Percentiles rank a stretch among this genome's conserved stretches.
These are phyloP conservation scores for Mastomys natalensis DNA, from an alignment of 2,113 vertebrate species.

Conservation along the genomic window DNA sequence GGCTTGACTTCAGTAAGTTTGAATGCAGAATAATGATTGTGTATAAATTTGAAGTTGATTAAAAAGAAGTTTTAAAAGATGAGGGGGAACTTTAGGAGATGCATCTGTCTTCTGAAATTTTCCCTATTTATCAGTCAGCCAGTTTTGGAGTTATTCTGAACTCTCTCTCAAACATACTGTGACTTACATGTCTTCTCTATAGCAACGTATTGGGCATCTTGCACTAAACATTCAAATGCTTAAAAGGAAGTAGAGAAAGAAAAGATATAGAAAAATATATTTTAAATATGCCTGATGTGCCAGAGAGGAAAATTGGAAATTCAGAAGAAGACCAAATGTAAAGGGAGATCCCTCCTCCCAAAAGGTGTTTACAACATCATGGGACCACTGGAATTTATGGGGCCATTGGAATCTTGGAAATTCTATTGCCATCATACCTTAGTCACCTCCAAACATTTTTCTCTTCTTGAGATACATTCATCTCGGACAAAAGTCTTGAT, in stretches of 20 bases:
- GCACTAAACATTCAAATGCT: conserved; percentile 24
- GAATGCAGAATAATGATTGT: background rate
- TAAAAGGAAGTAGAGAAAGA: background rate
- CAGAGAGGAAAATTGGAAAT: background rate
- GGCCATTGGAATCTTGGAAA: background rate
- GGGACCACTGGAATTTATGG: background rate
- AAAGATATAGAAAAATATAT: background rate
- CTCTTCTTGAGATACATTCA: background rate
- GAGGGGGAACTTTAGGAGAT: background rate
- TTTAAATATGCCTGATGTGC: background rate
- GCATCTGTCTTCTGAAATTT: background rate
- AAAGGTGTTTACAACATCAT: background rate
- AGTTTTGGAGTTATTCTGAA: background rate
- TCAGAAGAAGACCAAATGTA: background rate
- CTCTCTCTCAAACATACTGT: background rate
- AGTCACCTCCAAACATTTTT: background rate
- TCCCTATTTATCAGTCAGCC: background rate
- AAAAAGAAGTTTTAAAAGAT: background rate
- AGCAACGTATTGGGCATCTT: background rate
- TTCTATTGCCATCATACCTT: background rate
- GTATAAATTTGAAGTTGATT: conserved; percentile 7
- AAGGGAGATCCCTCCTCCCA: background rate
- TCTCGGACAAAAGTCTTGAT: background rate
- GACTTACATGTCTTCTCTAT: background rate
- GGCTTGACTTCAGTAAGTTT: background rate